Base-by-base conservation (phyloP, 2,797 vertebrate genomes). In the Molothrus ater region DNA sequence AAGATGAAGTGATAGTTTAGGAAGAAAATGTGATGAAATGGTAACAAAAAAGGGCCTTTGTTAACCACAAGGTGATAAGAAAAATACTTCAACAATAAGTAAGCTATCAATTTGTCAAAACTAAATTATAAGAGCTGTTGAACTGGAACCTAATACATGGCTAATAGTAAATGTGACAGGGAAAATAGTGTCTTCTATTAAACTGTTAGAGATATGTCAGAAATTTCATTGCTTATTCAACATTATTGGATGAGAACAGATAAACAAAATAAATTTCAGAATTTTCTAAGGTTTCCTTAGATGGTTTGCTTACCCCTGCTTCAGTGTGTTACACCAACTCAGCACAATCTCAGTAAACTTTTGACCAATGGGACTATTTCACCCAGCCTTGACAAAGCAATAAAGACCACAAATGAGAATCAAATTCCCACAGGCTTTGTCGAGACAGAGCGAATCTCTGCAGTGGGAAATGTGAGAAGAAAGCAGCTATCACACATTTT, bases 51-150 rank as follows among this genome's bases (percentile, higher is more conserved):
- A 83, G 21, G 26, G 31, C 6, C 31, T 81, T 85, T 92, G 74
- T 73, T 90, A 96, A 95, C 72, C 48, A 89, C 63, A 94, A 65
- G 25, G 68, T 72, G 71, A 89, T 86, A 87, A 70, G 86, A 80
- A 82, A 72, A 74, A 70, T 68, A 81, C 45, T 72, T 86, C 43
- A 69, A 89, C 50, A 81, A 92, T 93, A 97, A 96, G 92, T 11
- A 59, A 86, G 86, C 70, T 57, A 95, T 86, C 53, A 93, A 86
- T 97, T 94, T 96, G 60, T 96, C 92, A 96, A 95, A 96, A 96
- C 78, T 89, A 90, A 97, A 97, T 97, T 97, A 92, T 74, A 94
- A 88, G 42, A 86, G 51, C 88, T 97, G 61, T 92, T 97, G 86
- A 96, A 96, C 79, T 95, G 87, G 88, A 93, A 92, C 84, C 16